Evolutionary conservation across 1,140 invertebrate genomes (phyloP), one percentile per base, ranked within the genome.

Genomic region (Reticulitermes speratus): DNA sequence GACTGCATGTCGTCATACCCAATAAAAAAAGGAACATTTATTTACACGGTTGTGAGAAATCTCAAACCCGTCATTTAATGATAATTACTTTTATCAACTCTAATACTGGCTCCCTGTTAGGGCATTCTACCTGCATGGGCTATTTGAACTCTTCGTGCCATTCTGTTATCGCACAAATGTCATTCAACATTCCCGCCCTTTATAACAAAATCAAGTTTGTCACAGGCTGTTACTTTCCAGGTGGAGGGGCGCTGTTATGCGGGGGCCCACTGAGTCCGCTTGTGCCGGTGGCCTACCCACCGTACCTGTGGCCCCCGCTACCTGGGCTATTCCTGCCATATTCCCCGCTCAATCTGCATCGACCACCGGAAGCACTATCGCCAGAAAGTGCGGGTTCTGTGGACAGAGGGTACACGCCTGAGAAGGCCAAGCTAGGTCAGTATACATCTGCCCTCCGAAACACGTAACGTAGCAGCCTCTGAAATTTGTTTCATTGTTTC

Each of bases 231-330:
- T 25, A 23, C 59, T 75, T 75, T 75, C 2, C 65, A 75, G 65
- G 65, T 75, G 65, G 65, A 75, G 65, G 65, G 7, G 65, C 65
- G 12, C 85, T 91, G 87, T 90, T 91, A 90, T 91, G 90, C 86
- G 90, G 89, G 69, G 89, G 89, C 86, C 89, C 89, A 52, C 87
- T 90, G 87, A 91, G 89, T 86, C 90, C 90, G 86, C 87, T 90
- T 86, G 89, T 90, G 38, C 89, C 90, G 25, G 88, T 88, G 59
- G 88, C 88, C 38, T 91, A 91, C 87, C 89, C 90, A 38, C 90
- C 90, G 21, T 91, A 91, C 87, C 89, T 90, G 82, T 92, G 91
- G 91, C 91, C 91, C 85, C 90, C 90, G 0, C 88, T 92, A 30
- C 65, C 65, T 8, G 65, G 65, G 65, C 65, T 75, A 65, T 90